Evolutionary conservation across 30 jellyfish, hydroid and myxozoan genomes (phyloP), one percentile per base, ranked within the genome.

Genomic region (Sanderia malayensis): DNA sequence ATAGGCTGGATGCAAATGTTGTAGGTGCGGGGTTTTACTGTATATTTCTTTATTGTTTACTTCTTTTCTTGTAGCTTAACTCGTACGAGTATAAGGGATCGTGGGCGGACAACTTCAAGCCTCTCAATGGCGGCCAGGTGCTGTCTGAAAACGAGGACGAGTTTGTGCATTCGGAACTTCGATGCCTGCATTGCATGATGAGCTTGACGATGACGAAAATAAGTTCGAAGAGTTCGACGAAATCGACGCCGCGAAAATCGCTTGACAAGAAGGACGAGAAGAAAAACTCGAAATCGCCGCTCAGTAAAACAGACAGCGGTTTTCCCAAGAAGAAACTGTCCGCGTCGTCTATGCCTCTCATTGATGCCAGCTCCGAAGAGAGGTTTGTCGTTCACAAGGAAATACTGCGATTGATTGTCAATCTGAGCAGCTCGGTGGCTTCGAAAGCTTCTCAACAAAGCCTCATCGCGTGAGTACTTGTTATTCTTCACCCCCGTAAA

Each of bases 351-450:
- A 58, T 76, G 31, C 88, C 88, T 1, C 80, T 15, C 55, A 76
- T 64, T 21, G 88, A 76, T 31, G 74, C 88, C 4, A 53, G 49
- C 23, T 76, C 80, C 0, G 88, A 76, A 15, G 88, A 76, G 21
- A 67, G 88, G 34, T n/a, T 76, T 46, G 53, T 76, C 19, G 88
- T 76, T 76, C 73, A 76, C 62, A 79, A 85, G 47, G 99, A 92
- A 47, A 79, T 82, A 13, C 64, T 92, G 19, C 80, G 95, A 33
- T 84, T 82, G 77, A 77, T 84, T 20, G 93, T 80, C 10, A 92
- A 84, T 62, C 84, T 92, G 37, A 92, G 96, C 83, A 84, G 96
- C 59, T 96, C 95, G n/a, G 99, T 92, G 27, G 95, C 99, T 29
- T 84, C 96, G 53, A 92, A 92, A 85, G 94, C 89, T 4, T 72